Evolutionary conservation across 2,113 vertebrate species (phyloP).

Genomic region (Turdus rufiventris): DNA sequence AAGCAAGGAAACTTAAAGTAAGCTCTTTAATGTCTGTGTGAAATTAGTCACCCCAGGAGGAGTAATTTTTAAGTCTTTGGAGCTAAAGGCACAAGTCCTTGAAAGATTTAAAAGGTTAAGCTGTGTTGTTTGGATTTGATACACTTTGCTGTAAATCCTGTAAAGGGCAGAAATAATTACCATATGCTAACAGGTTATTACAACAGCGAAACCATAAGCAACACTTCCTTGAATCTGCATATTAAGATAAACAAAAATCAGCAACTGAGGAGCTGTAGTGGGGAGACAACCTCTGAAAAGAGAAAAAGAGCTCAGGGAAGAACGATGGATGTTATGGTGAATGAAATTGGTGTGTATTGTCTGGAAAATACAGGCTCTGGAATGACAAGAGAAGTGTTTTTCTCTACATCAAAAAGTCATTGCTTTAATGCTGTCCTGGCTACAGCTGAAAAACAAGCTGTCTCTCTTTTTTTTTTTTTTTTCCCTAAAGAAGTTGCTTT

Average conservation of each 20-base stretch:
- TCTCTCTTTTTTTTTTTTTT: neutral
- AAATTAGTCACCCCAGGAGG: neutral
- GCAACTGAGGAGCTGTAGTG: neutral
- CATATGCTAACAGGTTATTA: neutral
- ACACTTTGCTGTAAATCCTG: neutral
- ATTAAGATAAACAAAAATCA: neutral
- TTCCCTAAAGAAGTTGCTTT: neutral
- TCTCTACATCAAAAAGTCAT: neutral
- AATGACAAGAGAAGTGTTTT: neutral
- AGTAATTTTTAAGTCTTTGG: neutral
- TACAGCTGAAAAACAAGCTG: neutral
- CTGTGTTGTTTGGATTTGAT: neutral
- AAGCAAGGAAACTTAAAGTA: neutral
- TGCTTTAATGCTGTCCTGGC: neutral
- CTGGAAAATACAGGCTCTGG: neutral
- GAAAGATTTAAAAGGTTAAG: neutral
- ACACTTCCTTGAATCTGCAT: neutral
- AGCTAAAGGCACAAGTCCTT: neutral
- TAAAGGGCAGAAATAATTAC: neutral
- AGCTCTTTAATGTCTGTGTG: neutral
- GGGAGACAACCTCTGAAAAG: neutral
- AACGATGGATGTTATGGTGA: rapidly evolving
- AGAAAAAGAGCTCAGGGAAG: neutral
- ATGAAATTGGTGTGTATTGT: neutral
- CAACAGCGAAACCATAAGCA: neutral